phyloP scores from a whole-genome alignment of 1,140 invertebrate species.

The Trichonephila clavata region DNA sequence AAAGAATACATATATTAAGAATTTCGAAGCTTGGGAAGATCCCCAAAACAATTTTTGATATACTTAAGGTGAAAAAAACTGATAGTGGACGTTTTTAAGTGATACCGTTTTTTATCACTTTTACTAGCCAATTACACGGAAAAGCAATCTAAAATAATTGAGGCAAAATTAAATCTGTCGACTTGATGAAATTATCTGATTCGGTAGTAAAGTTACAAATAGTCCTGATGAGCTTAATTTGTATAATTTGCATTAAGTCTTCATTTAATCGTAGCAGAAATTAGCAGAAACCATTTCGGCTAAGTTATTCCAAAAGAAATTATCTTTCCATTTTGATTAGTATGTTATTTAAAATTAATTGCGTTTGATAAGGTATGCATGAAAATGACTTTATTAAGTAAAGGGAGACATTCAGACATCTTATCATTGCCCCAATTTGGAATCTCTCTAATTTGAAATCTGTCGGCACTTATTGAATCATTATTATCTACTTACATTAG shows the following conservation, averaged over 20 bases:
- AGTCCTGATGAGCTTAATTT: not conserved
- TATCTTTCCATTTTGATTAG: not conserved
- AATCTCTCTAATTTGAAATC: constrained; percentile 1
- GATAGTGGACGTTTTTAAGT: not conserved
- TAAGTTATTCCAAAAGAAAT: not conserved
- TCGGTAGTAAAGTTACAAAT: not conserved
- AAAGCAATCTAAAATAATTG: not conserved
- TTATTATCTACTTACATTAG: not conserved
- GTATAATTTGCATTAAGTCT: not conserved
- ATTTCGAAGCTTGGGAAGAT: no score
- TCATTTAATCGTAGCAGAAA: not conserved
- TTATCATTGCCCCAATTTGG: not conserved
- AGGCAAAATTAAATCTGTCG: not conserved
- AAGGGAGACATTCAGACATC: not conserved
- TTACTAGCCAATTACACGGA: not conserved
- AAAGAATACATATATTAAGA: no score
- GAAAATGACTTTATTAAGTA: not conserved
- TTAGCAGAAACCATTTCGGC: not conserved
- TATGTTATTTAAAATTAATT: constrained; percentile 14
- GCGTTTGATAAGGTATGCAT: not conserved
- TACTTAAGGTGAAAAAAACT: not conserved
- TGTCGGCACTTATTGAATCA: not conserved
- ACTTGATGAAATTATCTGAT: not conserved
- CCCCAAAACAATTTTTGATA: no score
- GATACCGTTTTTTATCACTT: not conserved